These are phyloP conservation scores for Formica selysi DNA, from an alignment of 1,140 invertebrate genomes.

Conservation along the genomic window DNA sequence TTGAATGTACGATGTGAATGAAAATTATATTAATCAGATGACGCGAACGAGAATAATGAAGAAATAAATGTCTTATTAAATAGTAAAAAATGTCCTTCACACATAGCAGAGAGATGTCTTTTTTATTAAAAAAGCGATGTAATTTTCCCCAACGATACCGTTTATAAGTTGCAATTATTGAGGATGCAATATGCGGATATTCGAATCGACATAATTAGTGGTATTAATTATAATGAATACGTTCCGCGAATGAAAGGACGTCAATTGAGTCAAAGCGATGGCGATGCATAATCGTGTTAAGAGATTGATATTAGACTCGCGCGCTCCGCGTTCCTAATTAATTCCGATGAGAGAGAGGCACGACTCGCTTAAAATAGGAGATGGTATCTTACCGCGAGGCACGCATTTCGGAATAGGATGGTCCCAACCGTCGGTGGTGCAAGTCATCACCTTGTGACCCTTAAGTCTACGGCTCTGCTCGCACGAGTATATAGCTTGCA, in stretches of 20 bases:
- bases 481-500: conserved; percentile 81
- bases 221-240: not conserved
- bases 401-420: conserved; percentile 81
- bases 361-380: no score
- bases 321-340: not conserved
- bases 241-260: not conserved
- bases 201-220: not conserved
- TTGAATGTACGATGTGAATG: not conserved
- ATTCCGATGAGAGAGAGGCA: not conserved
- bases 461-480: conserved; percentile 78
- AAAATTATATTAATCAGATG: not conserved
- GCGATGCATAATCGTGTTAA: not conserved
- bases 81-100: not conserved
- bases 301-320: conserved; percentile 30
- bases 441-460: conserved; percentile 81
- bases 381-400: conserved; percentile 75
- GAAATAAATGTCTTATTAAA: not conserved
- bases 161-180: not conserved
- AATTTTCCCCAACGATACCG: not conserved
- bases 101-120: no score
- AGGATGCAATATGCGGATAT: not conserved
- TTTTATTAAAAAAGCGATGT: not conserved
- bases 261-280: conserved; percentile 13
- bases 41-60: not conserved
- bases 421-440: conserved; percentile 79